Base-by-base conservation (phyloP, 2,113 vertebrate species). In the Jaculus jaculus region DNA sequence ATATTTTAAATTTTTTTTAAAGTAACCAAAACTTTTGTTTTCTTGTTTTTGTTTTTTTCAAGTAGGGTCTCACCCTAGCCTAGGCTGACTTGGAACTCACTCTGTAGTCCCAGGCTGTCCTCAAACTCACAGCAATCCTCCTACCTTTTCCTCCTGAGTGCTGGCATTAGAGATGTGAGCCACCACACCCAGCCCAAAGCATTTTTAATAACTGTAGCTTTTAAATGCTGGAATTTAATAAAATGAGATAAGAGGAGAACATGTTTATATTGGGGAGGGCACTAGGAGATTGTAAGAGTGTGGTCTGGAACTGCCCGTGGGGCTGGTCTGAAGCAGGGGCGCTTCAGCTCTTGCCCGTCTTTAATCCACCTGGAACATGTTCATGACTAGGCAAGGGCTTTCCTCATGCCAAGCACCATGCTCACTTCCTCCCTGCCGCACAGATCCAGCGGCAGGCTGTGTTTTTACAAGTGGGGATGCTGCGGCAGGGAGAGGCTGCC, bases 351-450 rank as follows among this genome's bases (percentile, higher is more conserved):
- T 5, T 24, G 17, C 72, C 81, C 12, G 20, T 21, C 61, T 24
- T 37, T 69, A 34, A 7, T 17, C 1, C 58, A 7, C 39, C 18
- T 39, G 54, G 8, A 1, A 21, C 5, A 1, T 0, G 10, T 51
- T 69, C 47, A 58, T 9, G 75, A 34, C 12, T 5, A 39, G 65
- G 71, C 32, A 0, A 3, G 20, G 82, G 83, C 30, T 37, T 42
- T 17, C 84, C 5, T 2, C 1, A 84, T 2, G 26, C 10, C 30
- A 1, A 20, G 28, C 63, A 4, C 47, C 26, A 28, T 4, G n/a
- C 71, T 21, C 2, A 24, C 32, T 1, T 20, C 21, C 3, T 11
- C 0, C 71, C 13, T 0, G 4, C 2, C 37, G 24, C 71, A 18
- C 23, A 17, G 6, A 0, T 5, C 61, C 0, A 10, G 13, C 8